Evolutionary conservation across 2,888 invertebrate genomes (phyloP).

Genomic region (Drosophila fungiperda): DNA sequence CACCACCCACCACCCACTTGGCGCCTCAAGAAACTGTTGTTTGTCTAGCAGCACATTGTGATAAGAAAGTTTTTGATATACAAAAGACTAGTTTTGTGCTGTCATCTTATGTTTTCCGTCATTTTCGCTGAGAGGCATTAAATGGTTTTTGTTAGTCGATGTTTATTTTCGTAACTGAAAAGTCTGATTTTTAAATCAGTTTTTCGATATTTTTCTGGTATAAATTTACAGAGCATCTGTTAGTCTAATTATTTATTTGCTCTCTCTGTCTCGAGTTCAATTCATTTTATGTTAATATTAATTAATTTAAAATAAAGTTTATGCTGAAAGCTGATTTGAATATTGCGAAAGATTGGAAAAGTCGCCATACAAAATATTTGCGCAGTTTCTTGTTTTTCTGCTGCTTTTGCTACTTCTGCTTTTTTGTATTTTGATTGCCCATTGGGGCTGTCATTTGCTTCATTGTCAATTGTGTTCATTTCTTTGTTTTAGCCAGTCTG

Average conservation of each 20-base stretch:
- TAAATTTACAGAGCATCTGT: neutral
- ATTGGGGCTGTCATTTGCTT: slow-evolving; percentile 72
- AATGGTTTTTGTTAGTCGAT: neutral
- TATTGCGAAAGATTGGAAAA: slow-evolving; percentile 11
- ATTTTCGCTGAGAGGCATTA: slow-evolving; percentile 39
- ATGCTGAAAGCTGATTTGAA: slow-evolving; percentile 18
- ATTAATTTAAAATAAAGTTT: slow-evolving; percentile 1
- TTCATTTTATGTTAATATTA: neutral
- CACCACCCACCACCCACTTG: neutral
- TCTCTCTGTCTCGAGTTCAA: neutral
- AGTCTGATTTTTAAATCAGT: neutral
- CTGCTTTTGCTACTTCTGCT: neutral
- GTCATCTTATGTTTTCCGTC: slow-evolving; percentile 57
- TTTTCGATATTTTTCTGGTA: neutral
- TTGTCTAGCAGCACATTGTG: slow-evolving; percentile 56
- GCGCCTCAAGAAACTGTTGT: slow-evolving; percentile 32
- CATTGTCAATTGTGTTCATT: slow-evolving; percentile 75
- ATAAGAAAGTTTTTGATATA: slow-evolving; percentile 53
- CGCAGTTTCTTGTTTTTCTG: neutral
- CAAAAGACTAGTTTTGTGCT: slow-evolving; percentile 61
- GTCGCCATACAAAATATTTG: slow-evolving; percentile 6
- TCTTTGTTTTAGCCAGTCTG: slow-evolving; percentile 28
- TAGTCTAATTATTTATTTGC: neutral
- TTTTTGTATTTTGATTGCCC: slow-evolving; percentile 40
- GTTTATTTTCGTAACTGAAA: neutral